phyloP scores from a whole-genome alignment of 2,888 invertebrate species.

The Cephus rjabovi region DNA sequence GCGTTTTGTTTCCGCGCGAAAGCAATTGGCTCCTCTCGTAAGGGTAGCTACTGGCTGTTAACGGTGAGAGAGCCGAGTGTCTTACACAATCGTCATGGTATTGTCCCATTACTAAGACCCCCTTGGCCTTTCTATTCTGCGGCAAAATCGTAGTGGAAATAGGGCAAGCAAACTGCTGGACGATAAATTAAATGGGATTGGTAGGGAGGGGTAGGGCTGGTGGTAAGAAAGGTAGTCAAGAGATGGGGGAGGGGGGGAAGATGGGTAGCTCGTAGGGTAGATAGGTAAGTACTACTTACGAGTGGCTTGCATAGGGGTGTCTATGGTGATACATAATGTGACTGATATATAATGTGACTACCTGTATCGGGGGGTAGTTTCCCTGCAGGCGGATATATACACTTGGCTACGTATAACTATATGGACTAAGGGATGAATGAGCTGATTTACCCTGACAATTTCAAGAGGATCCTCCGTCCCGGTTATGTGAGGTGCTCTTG shows the following conservation, averaged over 20 bases:
- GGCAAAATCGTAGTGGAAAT: background rate
- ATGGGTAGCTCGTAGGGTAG: background rate
- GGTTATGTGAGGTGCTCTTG: background rate
- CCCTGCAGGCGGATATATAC: background rate
- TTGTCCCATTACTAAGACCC: background rate
- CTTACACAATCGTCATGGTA: slow-evolving; percentile 10
- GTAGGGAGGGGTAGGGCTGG: background rate
- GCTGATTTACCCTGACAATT: background rate
- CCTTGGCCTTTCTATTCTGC: background rate
- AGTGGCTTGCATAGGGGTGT: background rate
- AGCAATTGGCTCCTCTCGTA: background rate
- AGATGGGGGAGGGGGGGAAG: background rate
- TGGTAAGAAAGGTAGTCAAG: background rate
- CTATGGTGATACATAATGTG: background rate
- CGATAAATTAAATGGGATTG: background rate
- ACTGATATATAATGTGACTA: background rate
- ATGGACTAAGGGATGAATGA: background rate
- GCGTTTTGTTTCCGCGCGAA: background rate
- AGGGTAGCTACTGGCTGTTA: slow-evolving; percentile 5
- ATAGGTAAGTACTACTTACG: background rate
- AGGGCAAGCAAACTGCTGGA: background rate
- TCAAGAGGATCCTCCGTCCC: background rate
- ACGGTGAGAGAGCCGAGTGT: slow-evolving; percentile 5
- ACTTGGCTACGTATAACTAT: background rate
- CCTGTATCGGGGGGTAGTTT: background rate